Percentiles rank a stretch among this genome's conserved stretches.
phyloP scores from a whole-genome alignment of 1,140 invertebrate species.

The Drosophila bifasciata region DNA sequence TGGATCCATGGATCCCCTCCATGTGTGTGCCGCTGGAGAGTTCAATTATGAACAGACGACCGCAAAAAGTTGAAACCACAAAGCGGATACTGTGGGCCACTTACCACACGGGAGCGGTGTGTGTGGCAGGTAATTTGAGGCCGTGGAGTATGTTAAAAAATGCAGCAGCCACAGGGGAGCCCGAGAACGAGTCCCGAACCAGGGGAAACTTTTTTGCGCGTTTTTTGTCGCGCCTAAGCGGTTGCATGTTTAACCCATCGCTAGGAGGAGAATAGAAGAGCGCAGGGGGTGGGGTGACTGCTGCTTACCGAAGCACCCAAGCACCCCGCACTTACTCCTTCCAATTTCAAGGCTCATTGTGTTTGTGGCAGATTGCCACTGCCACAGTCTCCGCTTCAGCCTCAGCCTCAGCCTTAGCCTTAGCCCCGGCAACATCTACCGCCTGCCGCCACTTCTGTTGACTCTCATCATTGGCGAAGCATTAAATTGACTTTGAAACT shows the following conservation, averaged over 20 bases:
- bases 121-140: constrained; percentile 44
- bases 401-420: too few relatives aligned
- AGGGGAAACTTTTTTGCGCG: constrained; percentile 13
- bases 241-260: constrained; percentile 44
- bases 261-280: constrained; percentile 4
- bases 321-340: constrained; percentile 14
- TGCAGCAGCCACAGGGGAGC: constrained; percentile 44
- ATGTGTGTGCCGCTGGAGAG: constrained; percentile 56
- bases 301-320: too few relatives aligned
- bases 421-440: too few relatives aligned
- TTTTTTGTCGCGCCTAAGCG: constrained; percentile 57
- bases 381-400: constrained; percentile 11
- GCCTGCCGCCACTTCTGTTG: background rate
- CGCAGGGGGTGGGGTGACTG: constrained; percentile 6
- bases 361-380: constrained; percentile 15
- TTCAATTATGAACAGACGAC: constrained; percentile 72
- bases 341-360: constrained; percentile 79
- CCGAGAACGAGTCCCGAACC: constrained; percentile 46
- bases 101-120: constrained; percentile 4
- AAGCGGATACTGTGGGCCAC: constrained; percentile 58
- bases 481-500: constrained; percentile 81
- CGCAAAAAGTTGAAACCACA: constrained; percentile 52
- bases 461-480: constrained; percentile 57
- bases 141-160: constrained; percentile 40
- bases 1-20: constrained; percentile 4